These are phyloP conservation scores for Odontesthes bonariensis DNA, from an alignment of 2,113 vertebrate species.

Conservation along the genomic window DNA sequence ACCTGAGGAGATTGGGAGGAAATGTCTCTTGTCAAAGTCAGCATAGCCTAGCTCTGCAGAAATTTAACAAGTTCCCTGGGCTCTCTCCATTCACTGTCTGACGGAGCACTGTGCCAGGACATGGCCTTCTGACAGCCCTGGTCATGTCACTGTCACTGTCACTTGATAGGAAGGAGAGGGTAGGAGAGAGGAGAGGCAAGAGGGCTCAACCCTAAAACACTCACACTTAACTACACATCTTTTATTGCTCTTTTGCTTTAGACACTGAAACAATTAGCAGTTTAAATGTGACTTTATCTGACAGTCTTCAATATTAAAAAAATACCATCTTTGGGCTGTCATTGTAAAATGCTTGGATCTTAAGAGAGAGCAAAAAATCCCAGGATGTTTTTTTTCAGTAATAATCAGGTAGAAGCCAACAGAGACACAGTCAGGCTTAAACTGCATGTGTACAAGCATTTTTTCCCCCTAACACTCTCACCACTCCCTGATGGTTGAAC, in stretches of 20 bases:
- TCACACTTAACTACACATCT: slow-evolving; percentile 44
- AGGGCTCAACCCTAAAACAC: slow-evolving; percentile 42
- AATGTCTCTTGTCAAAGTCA: slow-evolving; percentile 80
- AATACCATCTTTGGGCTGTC: slow-evolving; percentile 13
- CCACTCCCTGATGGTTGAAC: slow-evolving; percentile 71
- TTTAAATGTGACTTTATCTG: slow-evolving; percentile 26
- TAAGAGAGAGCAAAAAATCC: slow-evolving; percentile 45
- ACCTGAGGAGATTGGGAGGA: slow-evolving; percentile 75
- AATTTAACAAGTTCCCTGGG: slow-evolving; percentile 82
- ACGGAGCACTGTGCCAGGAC: slow-evolving; percentile 69
- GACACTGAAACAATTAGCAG: slow-evolving; percentile 2
- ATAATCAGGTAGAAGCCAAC: slow-evolving; percentile 67
- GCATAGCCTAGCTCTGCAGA: slow-evolving; percentile 75
- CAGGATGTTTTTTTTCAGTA: slow-evolving; percentile 64
- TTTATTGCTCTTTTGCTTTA: slow-evolving; percentile 8
- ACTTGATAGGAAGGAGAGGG: slow-evolving; percentile 68
- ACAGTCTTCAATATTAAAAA: too few relatives aligned
- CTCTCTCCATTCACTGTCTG: slow-evolving; percentile 72
- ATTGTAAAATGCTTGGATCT: slow-evolving; percentile 41
- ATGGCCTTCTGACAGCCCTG: slow-evolving; percentile 73
- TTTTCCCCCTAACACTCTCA: slow-evolving; percentile 50
- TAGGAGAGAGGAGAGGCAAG: slow-evolving; percentile 38
- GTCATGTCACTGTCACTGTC: slow-evolving; percentile 77
- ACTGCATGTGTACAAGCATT: slow-evolving; percentile 64
- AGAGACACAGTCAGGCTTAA: slow-evolving; percentile 59